These are phyloP conservation scores for Pterocles orientalis DNA, from an alignment of 2,113 vertebrate genomes.

Conservation along the genomic window DNA sequence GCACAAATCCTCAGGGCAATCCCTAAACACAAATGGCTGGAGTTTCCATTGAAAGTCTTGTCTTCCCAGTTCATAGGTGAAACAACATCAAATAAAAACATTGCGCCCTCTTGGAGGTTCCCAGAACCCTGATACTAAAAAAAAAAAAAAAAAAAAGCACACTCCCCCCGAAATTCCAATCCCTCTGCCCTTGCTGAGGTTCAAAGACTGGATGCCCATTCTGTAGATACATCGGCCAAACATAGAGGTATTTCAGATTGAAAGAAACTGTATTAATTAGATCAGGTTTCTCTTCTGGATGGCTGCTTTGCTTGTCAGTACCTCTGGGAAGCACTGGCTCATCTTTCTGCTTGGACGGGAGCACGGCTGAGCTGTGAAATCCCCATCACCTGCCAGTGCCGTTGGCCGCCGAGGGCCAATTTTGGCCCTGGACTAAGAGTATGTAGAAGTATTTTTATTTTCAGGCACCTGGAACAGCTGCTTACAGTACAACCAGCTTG, in stretches of 20 bases:
- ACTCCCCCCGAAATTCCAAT: not conserved
- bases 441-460: not conserved
- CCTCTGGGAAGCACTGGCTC: not conserved
- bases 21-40: not conserved
- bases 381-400: fast-evolving
- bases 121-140: not conserved
- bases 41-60: not conserved
- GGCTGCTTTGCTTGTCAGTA: not conserved
- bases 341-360: not conserved
- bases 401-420: fast-evolving
- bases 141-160: not conserved
- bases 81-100: not conserved
- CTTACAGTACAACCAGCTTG: not conserved
- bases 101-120: not conserved
- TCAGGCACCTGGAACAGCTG: not conserved
- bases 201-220: not conserved
- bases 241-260: not conserved
- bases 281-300: not conserved
- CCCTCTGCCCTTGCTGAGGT: not conserved
- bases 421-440: not conserved
- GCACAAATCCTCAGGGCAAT: not conserved
- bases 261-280: not conserved
- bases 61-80: not conserved
- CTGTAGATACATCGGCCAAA: not conserved
- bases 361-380: not conserved